Conservation (phyloP, 2,113 vertebrate species). For the Spea multiplicata region DNA sequence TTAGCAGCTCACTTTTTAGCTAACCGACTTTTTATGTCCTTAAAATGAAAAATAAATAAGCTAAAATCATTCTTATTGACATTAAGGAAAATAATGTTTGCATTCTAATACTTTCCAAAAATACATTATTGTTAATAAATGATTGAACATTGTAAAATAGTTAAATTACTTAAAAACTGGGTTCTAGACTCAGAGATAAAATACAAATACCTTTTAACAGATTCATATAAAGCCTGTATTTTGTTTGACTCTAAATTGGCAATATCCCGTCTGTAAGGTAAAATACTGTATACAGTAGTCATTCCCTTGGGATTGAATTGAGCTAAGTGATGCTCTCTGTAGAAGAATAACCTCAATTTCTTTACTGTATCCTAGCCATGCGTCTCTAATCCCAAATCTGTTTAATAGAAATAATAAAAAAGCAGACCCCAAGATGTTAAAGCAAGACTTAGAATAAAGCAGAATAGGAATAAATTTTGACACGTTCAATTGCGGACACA, state of each 20-base stretch:
- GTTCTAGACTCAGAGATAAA: background rate
- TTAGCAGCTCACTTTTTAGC: no score
- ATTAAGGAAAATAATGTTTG: no score
- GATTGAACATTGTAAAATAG: no score
- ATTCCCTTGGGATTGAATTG: conserved; percentile 13
- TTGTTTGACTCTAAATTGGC: conserved; percentile 15
- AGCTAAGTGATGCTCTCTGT: conserved; percentile 39
- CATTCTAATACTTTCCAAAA: no score
- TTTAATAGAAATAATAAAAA: conserved; percentile 66
- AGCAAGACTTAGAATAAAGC: conserved; percentile 73
- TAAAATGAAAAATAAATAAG: no score
- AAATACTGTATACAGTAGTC: conserved; percentile 26
- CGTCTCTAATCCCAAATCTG: conserved; percentile 61
- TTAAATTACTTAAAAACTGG: background rate
- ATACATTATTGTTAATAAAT: no score
- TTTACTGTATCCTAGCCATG: conserved; percentile 56
- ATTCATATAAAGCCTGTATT: background rate
- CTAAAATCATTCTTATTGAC: no score
- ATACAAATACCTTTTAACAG: background rate
- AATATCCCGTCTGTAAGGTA: conserved; percentile 19
- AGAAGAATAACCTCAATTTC: conserved; percentile 48
- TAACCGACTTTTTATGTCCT: no score
- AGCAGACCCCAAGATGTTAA: conserved; percentile 51
- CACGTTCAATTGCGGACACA: conserved; percentile 72
- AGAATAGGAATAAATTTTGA: conserved; percentile 73